Conservation (phyloP, 2,797 vertebrate species). For the Platyrinchus mystaceus region DNA sequence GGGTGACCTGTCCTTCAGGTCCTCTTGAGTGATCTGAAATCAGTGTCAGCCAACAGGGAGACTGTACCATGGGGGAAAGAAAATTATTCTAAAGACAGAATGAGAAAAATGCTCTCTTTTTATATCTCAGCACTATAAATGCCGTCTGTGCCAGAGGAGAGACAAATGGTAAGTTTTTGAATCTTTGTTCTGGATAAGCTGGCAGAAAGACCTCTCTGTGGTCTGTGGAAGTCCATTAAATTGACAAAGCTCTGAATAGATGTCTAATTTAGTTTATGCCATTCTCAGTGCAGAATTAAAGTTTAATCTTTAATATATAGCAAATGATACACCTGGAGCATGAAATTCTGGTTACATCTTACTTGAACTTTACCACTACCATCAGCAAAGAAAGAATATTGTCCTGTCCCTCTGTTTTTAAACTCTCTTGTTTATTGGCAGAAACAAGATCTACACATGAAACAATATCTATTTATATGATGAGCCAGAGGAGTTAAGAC, state of each 20-base stretch:
- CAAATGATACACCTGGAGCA: not conserved
- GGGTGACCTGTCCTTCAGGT: not conserved
- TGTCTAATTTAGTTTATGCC: not conserved
- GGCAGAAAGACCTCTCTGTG: not conserved
- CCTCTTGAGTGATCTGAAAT: not conserved
- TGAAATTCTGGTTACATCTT: not conserved
- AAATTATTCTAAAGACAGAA: not conserved
- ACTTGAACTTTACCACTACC: not conserved
- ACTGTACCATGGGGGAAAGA: not conserved
- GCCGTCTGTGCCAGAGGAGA: not conserved
- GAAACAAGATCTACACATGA: not conserved
- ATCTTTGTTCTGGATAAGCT: not conserved
- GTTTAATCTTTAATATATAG: not conserved
- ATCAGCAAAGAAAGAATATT: not conserved
- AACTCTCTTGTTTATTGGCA: not conserved
- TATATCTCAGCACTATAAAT: not conserved
- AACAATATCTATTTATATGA: not conserved
- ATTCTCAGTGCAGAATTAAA: not conserved
- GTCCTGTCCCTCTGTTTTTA: not conserved
- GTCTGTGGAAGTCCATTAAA: not conserved
- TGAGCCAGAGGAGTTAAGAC: accelerated
- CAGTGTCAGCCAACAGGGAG: not conserved
- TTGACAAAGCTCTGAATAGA: not conserved
- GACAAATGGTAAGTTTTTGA: not conserved
- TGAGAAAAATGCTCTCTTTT: not conserved